A percentile compares a stretch with the other conserved stretches of the same genome.
phyloP scores from a whole-genome alignment of 1,140 invertebrate genomes.

The Pygmarrhopalites habei region DNA sequence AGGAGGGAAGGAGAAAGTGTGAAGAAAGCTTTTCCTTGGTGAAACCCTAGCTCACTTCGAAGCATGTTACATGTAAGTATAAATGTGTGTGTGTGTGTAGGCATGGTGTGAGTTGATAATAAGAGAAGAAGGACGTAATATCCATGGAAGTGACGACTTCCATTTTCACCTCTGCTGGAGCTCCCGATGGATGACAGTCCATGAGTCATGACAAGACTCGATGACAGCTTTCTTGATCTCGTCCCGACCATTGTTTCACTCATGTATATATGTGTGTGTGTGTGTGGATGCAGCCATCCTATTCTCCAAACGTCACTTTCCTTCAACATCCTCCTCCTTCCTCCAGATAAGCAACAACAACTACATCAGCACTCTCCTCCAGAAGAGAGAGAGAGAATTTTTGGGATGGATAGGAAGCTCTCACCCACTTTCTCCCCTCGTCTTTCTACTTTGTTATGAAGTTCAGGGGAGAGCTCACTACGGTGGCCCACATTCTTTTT shows the following conservation, averaged over 20 bases:
- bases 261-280: too few relatives aligned
- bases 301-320: neutral
- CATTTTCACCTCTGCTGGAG: conserved; percentile 21
- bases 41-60: too few relatives aligned
- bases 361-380: neutral
- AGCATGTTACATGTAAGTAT: too few relatives aligned
- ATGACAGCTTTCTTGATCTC: conserved; percentile 16
- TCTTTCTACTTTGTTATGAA: too few relatives aligned
- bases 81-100: neutral
- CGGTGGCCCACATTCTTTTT: too few relatives aligned
- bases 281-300: too few relatives aligned
- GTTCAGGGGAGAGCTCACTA: too few relatives aligned
- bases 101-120: neutral
- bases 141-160: conserved; percentile 16
- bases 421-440: too few relatives aligned
- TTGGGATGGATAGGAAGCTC: neutral
- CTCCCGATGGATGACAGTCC: conserved; percentile 14
- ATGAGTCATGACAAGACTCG: conserved; percentile 22
- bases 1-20: neutral
- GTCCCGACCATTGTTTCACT: conserved; percentile 7
- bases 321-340: neutral
- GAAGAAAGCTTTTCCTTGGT: too few relatives aligned
- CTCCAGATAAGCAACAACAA: neutral
- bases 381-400: neutral
- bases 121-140: too few relatives aligned